Evolutionary conservation across 2,888 invertebrate species (phyloP).

Genomic region (Yponomeuta sedellus): DNA sequence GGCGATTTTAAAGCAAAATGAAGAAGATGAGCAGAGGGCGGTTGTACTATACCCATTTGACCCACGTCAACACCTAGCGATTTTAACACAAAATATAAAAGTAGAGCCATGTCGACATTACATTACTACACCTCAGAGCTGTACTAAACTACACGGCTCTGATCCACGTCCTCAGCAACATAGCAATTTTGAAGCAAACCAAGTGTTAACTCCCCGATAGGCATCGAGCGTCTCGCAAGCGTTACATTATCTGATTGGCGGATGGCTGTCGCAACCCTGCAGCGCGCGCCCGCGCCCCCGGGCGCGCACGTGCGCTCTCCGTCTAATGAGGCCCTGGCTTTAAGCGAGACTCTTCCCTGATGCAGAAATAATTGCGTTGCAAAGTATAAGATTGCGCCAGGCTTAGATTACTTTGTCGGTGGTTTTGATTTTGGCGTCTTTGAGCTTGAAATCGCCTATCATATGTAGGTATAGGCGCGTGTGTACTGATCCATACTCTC

Average conservation of each 20-base stretch:
- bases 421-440: too few species aligned
- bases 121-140: too few species aligned
- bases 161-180: neutral
- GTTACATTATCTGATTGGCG: conserved; percentile 10
- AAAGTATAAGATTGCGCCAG: neutral
- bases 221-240: conserved; percentile 9
- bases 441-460: too few species aligned
- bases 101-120: too few species aligned
- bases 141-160: neutral
- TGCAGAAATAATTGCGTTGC: neutral
- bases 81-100: too few species aligned
- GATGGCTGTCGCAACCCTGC: conserved; percentile 19
- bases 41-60: too few species aligned
- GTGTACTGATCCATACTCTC: too few species aligned
- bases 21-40: too few species aligned
- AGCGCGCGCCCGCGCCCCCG: conserved; percentile 15
- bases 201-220: conserved; percentile 4
- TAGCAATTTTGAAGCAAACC: neutral
- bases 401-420: neutral
- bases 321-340: conserved; percentile 51
- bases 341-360: conserved; percentile 28
- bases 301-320: conserved; percentile 52
- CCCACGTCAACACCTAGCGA: too few species aligned
- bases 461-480: too few species aligned
- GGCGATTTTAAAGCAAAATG: too few species aligned